Evolutionary conservation across 2,888 invertebrate genomes (phyloP), one percentile per base, ranked within the genome.

Genomic region (Apotomis capreana): DNA sequence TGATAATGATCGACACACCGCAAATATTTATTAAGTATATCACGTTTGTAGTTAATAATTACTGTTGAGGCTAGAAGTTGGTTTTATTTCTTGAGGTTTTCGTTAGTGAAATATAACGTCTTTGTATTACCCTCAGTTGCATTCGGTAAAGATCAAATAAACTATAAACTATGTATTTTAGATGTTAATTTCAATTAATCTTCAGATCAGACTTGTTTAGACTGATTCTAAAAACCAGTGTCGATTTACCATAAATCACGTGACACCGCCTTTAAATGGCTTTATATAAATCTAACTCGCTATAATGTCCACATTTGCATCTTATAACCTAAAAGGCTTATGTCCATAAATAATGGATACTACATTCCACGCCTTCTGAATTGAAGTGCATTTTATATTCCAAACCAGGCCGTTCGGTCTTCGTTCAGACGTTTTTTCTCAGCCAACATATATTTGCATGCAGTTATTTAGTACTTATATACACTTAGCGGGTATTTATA

Each of bases 331-430:
- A 67, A 67, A 68, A 52, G 68, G 62, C 36, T n/a, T 62, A 72
- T 62, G 44, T 58, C 73, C 78, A 78, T 75, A 79, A 78, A 78
- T 74, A 69, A 77, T 76, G 74, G 62, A 76, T 73, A 69, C 78
- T 67, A 75, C 80, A 84, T 85, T 80, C 83, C 81, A 78, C 75
- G 76, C 81, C 83, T 78, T 84, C 69, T 78, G 74, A 70, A 80
- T 70, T 78, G 74, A 70, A 80, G 79, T 62, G 74, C 65, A 79
- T 78, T 82, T 85, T 80, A 83, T 80, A 83, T 85, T 80, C 79
- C 79, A 79, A 82, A 84, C 82, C 84, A 84, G 84, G 84, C 83
- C 79, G 77, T 77, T 80, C 80, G 80, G 83, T 79, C 78, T 79
- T 78, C 44, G 78, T 75, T 76, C 76, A 76, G 73, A 71, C 71